Percentiles rank a stretch among this genome's conserved stretches.
Conservation (phyloP, 2,888 invertebrate species). For the Anodontia alba region DNA sequence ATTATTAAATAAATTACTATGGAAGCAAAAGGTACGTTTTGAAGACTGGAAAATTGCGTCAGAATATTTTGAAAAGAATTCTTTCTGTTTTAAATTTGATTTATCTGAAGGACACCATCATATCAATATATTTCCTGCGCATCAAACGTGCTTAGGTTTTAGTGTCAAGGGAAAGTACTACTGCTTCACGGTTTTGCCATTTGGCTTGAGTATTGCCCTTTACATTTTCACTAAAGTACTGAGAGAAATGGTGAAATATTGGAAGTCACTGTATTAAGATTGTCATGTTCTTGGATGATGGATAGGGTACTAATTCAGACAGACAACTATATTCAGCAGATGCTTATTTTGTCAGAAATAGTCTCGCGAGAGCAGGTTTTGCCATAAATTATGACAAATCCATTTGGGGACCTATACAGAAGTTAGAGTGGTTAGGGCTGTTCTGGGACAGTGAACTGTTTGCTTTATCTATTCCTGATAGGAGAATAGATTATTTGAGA, state of each 20-base stretch:
- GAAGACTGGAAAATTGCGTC: slow-evolving; percentile 50
- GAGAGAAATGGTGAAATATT: slow-evolving; percentile 43
- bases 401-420: neutral
- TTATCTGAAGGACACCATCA: slow-evolving; percentile 40
- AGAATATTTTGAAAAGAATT: slow-evolving; percentile 38
- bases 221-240: slow-evolving; percentile 40
- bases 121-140: slow-evolving; percentile 17
- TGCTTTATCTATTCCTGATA: slow-evolving; percentile 21
- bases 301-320: slow-evolving; percentile 17
- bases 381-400: neutral
- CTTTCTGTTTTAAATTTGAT: slow-evolving; percentile 41
- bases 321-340: neutral
- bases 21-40: slow-evolving; percentile 41
- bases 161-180: slow-evolving; percentile 33
- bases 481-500: slow-evolving; percentile 18
- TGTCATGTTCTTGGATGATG: slow-evolving; percentile 42
- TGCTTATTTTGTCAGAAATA: slow-evolving; percentile 18
- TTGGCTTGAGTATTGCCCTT: slow-evolving; percentile 30
- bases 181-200: slow-evolving; percentile 33
- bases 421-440: too few species aligned
- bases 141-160: slow-evolving; percentile 38
- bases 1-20: slow-evolving; percentile 27
- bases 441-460: slow-evolving; percentile 17
- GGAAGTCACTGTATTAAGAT: slow-evolving; percentile 36
- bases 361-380: neutral